Conservation (phyloP, 2,797 vertebrate species). For the Karalla daura region DNA sequence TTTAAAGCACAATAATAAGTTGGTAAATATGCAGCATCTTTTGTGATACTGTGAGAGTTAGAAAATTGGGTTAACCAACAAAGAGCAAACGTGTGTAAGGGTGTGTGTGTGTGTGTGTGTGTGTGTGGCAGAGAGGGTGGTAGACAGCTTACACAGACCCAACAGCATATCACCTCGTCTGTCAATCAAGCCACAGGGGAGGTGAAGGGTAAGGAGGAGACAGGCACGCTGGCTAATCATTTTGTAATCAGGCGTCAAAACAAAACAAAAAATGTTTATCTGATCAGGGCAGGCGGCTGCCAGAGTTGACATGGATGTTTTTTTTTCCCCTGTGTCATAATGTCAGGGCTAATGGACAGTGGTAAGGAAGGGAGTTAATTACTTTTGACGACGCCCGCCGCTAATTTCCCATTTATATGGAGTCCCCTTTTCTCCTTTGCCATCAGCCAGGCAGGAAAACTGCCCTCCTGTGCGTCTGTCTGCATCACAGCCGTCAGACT, state of each 20-base stretch:
- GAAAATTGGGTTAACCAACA: constrained; percentile 9
- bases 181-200: constrained; percentile 77
- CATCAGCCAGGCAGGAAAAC: constrained; percentile 85
- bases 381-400: constrained; percentile 93
- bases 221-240: constrained; percentile 85
- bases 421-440: constrained; percentile 86
- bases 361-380: constrained; percentile 92
- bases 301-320: constrained; percentile 90
- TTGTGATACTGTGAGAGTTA: background rate
- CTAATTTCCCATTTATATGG: constrained; percentile 95
- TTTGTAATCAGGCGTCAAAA: constrained; percentile 92
- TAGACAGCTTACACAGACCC: constrained; percentile 66
- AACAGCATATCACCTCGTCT: constrained; percentile 73
- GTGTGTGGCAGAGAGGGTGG: constrained; percentile 43
- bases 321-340: constrained; percentile 87
- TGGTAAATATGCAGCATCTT: background rate
- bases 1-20: no score
- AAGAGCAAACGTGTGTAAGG: constrained; percentile 1
- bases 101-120: constrained; percentile 26
- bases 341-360: constrained; percentile 94
- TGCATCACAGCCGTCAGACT: constrained; percentile 58
- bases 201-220: constrained; percentile 81
- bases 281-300: constrained; percentile 92
- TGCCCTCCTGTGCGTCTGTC: constrained; percentile 78
- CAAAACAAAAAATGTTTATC: constrained; percentile 90